Percentiles rank a stretch among this genome's conserved stretches.
Conservation (phyloP, 2,888 invertebrate genomes). For the Nemotelus nigrinus region DNA sequence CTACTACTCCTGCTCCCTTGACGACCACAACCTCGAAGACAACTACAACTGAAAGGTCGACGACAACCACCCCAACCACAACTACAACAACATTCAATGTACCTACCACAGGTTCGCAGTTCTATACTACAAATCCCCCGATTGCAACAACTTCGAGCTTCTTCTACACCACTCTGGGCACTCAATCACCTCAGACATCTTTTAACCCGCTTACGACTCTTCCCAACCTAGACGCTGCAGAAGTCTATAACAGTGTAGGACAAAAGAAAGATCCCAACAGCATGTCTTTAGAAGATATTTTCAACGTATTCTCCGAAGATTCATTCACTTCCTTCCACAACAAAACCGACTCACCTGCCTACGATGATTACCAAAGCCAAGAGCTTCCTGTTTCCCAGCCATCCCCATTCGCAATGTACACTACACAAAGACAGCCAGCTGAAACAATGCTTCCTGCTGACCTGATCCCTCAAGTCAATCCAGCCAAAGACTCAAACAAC, state of each 20-base stretch:
- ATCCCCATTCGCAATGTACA: slow-evolving; percentile 59
- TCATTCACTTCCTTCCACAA: slow-evolving; percentile 54
- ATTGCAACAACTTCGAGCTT: slow-evolving; percentile 33
- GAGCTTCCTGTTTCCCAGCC: slow-evolving; percentile 61
- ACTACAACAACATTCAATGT: slow-evolving; percentile 36
- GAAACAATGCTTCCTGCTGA: slow-evolving; percentile 11
- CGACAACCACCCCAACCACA: slow-evolving; percentile 49
- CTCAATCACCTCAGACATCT: slow-evolving; percentile 44
- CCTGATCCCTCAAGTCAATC: slow-evolving; percentile 30
- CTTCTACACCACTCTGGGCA: slow-evolving; percentile 50
- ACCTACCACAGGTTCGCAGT: slow-evolving; percentile 23
- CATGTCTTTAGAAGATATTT: slow-evolving; percentile 62
- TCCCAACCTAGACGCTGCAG: slow-evolving; percentile 45
- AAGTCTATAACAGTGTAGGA: slow-evolving; percentile 50
- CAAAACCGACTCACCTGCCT: neutral
- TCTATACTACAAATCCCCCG: slow-evolving; percentile 47
- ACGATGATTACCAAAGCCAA: slow-evolving; percentile 53
- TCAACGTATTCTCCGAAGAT: slow-evolving; percentile 62
- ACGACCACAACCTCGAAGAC: slow-evolving; percentile 19
- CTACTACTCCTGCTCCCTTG: slow-evolving; percentile 43
- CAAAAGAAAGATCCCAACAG: slow-evolving; percentile 55
- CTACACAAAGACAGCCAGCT: slow-evolving; percentile 42
- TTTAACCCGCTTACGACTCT: neutral
- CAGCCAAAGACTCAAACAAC: slow-evolving; percentile 56
- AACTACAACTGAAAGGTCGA: slow-evolving; percentile 32